phyloP scores from a whole-genome alignment of 2,113 vertebrate genomes.

The Pholis gunnellus region DNA sequence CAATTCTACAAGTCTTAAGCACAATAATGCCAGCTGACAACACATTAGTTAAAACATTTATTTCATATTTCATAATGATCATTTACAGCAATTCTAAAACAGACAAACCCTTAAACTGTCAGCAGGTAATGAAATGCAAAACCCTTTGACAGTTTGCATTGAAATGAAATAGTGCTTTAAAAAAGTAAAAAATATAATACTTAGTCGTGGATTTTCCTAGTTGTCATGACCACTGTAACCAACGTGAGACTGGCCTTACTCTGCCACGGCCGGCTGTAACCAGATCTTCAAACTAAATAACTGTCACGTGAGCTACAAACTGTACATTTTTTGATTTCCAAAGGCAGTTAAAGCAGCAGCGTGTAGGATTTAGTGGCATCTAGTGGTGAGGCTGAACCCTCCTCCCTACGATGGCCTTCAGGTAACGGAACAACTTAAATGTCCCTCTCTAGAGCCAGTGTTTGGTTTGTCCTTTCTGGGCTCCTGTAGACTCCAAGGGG shows the following conservation, averaged over 20 bases:
- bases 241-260: no score
- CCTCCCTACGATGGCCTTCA: no score
- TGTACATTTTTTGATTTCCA: not conserved
- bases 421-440: not conserved
- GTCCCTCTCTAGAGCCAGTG: not conserved
- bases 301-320: not conserved
- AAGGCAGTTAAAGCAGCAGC: slow-evolving; percentile 1
- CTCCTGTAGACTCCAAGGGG: no score
- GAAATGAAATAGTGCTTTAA: not conserved
- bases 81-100: not conserved
- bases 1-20: not conserved
- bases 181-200: not conserved
- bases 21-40: not conserved
- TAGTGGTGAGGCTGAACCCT: no score
- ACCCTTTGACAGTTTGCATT: not conserved
- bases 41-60: slow-evolving; percentile 31
- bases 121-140: not conserved
- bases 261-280: no score
- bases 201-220: no score
- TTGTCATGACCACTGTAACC: not conserved
- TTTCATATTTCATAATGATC: slow-evolving; percentile 27
- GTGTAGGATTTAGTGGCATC: not conserved
- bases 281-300: not conserved
- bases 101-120: no score
- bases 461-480: no score